Evolutionary conservation across 2,797 vertebrate genomes (phyloP), one percentile per base, ranked within the genome.

Genomic region (Peromyscus melanophrys): DNA sequence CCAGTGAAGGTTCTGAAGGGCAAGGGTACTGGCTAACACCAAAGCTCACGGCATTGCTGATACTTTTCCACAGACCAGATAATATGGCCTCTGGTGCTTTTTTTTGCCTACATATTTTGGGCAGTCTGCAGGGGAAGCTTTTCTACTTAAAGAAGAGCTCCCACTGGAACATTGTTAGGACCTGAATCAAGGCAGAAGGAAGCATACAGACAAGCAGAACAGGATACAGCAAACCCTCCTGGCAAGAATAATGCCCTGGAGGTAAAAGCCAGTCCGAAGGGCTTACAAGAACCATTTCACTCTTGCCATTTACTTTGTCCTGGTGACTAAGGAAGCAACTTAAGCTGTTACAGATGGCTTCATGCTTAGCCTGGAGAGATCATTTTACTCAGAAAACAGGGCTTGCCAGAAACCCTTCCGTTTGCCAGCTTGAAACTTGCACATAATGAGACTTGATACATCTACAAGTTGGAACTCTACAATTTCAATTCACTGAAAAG

Each of bases 301-400:
- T 73, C 75, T 27, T 57, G 52, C 92, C 75, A 83, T 81, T 81
- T 67, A 89, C 34, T 91, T 89, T 96, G 89, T 94, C 89, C 75
- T 78, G 63, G 37, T 96, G 57, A 89, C 85, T 71, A 84, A 92
- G 63, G 82, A 91, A 96, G 49, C 34, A 84, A 77, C 63, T 80
- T 95, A 91, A 97, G 61, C 88, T 96, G 55, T 77, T 96, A 92
- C 34, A 94, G 93, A 96, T 90, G 71, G 29, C 87, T 97, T 95
- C 88, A 12, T 82, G 59, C 89, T 97, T 92, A 92, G 76, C 59
- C 52, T 73, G 27, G 12, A 90, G 83, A 95, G 78, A 97, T 31
- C 40, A 91, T 96, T 95, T 96, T 91, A 94, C 89, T 92, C n/a
- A 83, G 92, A 95, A 96, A 96, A 90, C 87, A 89, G 52, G 75